phyloP scores from a whole-genome alignment of 1,140 invertebrate genomes.

The Lineus longissimus region DNA sequence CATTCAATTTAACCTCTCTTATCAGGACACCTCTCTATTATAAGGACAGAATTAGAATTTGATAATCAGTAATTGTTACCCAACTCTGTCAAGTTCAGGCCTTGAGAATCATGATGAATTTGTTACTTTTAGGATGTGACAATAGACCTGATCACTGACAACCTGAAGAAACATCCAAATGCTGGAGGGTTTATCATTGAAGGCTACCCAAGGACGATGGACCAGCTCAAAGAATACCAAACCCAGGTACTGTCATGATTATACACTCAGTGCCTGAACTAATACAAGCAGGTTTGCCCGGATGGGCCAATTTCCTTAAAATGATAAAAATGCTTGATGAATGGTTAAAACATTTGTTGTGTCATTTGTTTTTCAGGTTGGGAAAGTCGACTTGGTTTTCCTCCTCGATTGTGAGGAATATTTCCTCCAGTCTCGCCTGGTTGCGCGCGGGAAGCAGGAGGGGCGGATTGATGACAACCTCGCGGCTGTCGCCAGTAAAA shows the following conservation, averaged over 20 bases:
- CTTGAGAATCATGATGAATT: too few relatives aligned
- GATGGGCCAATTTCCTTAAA: too few relatives aligned
- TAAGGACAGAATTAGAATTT: too few relatives aligned
- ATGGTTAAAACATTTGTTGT: too few relatives aligned
- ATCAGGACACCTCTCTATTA: too few relatives aligned
- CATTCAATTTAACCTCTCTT: too few relatives aligned
- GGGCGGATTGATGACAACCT: conserved; percentile 78
- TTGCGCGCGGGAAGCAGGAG: conserved; percentile 25
- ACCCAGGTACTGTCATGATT: conserved; percentile 8
- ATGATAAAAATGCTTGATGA: too few relatives aligned
- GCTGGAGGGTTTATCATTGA: conserved; percentile 92
- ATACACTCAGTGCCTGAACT: conserved; percentile 7
- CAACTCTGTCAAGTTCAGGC: too few relatives aligned
- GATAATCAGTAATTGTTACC: too few relatives aligned
- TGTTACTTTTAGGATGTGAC: conserved; percentile 73
- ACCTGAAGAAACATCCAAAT: conserved; percentile 62
- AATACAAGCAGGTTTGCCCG: background rate
- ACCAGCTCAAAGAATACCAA: conserved; percentile 38
- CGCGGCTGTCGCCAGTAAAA: conserved; percentile 72
- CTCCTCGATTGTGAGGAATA: conserved; percentile 47
- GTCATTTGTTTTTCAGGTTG: conserved; percentile 36
- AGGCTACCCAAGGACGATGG: conserved; percentile 69
- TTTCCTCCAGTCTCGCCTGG: conserved; percentile 29
- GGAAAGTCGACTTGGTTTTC: conserved; percentile 38
- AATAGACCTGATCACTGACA: conserved; percentile 78